Evolutionary conservation across 2,888 invertebrate genomes (phyloP).

Genomic region (Automeris io): DNA sequence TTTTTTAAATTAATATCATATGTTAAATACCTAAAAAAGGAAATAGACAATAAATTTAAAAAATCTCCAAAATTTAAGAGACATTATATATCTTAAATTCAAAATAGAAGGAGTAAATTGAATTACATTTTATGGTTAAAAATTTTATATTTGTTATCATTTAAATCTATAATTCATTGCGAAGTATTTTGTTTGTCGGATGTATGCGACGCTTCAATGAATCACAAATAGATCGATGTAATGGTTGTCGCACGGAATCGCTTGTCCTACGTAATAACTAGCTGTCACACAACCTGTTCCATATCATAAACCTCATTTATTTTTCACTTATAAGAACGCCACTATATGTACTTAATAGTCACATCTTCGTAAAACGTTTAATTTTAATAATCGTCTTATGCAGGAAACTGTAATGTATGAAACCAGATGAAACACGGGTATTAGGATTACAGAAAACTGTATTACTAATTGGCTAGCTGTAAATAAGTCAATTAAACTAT

Average conservation of each 20-base stretch:
- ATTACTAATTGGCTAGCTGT: constrained; percentile 10
- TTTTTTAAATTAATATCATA: too few species aligned
- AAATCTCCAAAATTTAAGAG: too few species aligned
- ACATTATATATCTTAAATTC: too few species aligned
- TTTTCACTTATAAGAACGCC: constrained; percentile 32
- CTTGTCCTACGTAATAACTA: constrained; percentile 41
- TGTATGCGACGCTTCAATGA: too few species aligned
- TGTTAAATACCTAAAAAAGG: too few species aligned
- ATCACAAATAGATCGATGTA: constrained; percentile 28
- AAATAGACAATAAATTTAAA: too few species aligned
- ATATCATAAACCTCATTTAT: constrained; percentile 25
- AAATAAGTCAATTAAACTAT: too few species aligned
- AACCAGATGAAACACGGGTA: constrained; percentile 24
- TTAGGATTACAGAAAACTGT: constrained; percentile 14
- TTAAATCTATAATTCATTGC: too few species aligned
- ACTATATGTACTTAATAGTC: constrained; percentile 20
- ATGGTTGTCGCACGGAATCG: constrained; percentile 31
- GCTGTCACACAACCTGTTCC: constrained; percentile 33
- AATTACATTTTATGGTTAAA: too few species aligned
- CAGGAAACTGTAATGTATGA: constrained; percentile 42
- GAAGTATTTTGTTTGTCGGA: too few species aligned
- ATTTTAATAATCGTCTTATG: constrained; percentile 33
- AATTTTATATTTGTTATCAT: too few species aligned
- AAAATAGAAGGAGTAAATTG: too few species aligned
- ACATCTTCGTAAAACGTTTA: constrained; percentile 29